Percentiles rank a stretch among this genome's conserved stretches.
Evolutionary conservation across 2,888 invertebrate species (phyloP).

Genomic region (Entomobrya multifasciata): DNA sequence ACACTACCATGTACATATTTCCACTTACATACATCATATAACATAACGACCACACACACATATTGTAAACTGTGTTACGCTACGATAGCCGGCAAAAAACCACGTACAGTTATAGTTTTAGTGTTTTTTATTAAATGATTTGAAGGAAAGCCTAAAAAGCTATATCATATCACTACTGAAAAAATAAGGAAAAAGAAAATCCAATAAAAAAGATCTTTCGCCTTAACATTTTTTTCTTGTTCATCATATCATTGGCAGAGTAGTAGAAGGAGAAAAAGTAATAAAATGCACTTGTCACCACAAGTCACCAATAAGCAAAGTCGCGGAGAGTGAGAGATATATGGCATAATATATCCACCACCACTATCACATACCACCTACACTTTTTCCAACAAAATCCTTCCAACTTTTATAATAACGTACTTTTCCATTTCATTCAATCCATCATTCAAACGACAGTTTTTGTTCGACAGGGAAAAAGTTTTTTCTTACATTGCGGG

Average conservation of each 20-base stretch:
- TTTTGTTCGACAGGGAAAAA: constrained; percentile 43
- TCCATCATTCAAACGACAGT: constrained; percentile 57
- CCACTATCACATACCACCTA: neutral
- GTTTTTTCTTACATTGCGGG: no score
- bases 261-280: constrained; percentile 39
- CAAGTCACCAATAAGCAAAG: constrained; percentile 56
- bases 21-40: neutral
- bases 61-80: no score
- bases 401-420: no score
- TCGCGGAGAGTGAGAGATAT: constrained; percentile 40
- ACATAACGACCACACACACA: neutral
- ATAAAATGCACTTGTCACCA: constrained; percentile 69
- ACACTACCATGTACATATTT: no score
- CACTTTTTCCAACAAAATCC: neutral
- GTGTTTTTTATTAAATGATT: constrained; percentile 19
- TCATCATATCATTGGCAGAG: constrained; percentile 21
- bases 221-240: constrained; percentile 5
- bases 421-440: constrained; percentile 49
- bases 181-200: no score
- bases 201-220: constrained; percentile 16
- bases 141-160: neutral
- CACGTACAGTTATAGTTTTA: neutral
- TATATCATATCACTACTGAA: no score
- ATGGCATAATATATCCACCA: constrained; percentile 45
- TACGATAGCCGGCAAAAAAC: no score